Conservation (phyloP, 2,888 invertebrate species). For the Lumbricus terrestris region DNA sequence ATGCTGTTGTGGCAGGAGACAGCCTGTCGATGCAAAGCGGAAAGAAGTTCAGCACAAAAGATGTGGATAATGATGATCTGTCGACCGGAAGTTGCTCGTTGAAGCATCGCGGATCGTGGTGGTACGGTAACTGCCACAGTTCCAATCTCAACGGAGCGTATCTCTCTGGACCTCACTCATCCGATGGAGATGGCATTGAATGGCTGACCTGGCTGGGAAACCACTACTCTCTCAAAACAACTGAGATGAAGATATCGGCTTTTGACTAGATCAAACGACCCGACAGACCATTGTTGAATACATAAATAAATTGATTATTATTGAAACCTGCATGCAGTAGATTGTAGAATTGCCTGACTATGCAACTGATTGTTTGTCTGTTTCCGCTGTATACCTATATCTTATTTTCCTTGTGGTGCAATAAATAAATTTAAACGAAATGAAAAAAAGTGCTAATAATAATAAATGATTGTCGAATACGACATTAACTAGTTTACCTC, state of each 20-base stretch:
- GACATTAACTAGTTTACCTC: too few relatives aligned
- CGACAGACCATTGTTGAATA: neutral
- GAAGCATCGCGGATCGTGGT: slow-evolving; percentile 25
- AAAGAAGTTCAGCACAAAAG: slow-evolving; percentile 21
- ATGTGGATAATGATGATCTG: slow-evolving; percentile 25
- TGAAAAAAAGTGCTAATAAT: too few relatives aligned
- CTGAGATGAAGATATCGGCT: slow-evolving; percentile 18
- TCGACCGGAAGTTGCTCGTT: neutral
- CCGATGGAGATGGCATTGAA: slow-evolving; percentile 24
- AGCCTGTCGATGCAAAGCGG: neutral
- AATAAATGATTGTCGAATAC: too few relatives aligned
- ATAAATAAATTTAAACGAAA: too few relatives aligned
- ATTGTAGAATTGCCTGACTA: too few relatives aligned
- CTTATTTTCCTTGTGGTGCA: too few relatives aligned
- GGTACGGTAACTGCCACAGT: slow-evolving; percentile 28
- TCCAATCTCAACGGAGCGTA: slow-evolving; percentile 29
- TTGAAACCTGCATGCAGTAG: neutral
- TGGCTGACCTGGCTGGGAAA: slow-evolving; percentile 16
- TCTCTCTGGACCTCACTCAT: slow-evolving; percentile 16
- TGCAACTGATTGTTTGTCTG: too few relatives aligned
- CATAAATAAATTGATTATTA: neutral
- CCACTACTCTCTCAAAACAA: slow-evolving; percentile 18
- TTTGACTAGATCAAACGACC: neutral
- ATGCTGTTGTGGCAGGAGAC: neutral
- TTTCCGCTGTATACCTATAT: too few relatives aligned